Evolutionary conservation across 2,113 vertebrate species (phyloP).

Genomic region (Romanogobio albipinnatus): DNA sequence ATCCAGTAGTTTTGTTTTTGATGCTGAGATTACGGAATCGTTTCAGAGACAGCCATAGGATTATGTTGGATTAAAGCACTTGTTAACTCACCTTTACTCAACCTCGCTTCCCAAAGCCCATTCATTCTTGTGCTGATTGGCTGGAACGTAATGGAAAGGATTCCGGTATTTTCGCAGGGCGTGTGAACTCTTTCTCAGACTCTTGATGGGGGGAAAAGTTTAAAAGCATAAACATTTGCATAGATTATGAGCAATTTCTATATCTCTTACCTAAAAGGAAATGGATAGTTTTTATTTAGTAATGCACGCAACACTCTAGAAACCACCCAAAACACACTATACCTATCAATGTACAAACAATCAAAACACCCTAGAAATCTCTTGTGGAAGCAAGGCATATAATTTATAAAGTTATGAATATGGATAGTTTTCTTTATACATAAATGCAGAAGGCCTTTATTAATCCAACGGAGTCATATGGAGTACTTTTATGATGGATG

Average conservation of each 20-base stretch:
- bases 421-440: no score
- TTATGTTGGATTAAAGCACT: conserved; percentile 25
- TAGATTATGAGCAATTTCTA: not conserved
- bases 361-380: no score
- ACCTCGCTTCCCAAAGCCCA: not conserved
- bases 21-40: conserved; percentile 32
- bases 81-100: conserved; percentile 29
- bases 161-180: not conserved
- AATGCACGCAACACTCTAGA: no score
- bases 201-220: not conserved
- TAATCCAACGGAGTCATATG: no score
- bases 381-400: no score
- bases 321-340: no score
- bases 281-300: not conserved
- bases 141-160: not conserved
- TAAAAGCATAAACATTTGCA: not conserved
- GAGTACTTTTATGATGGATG: no score
- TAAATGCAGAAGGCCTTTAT: no score
- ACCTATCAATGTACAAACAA: no score
- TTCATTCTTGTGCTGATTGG: conserved; percentile 17
- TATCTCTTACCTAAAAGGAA: not conserved
- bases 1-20: conserved; percentile 28
- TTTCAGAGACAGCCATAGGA: not conserved
- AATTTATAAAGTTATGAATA: no score
- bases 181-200: not conserved